Base-by-base conservation (phyloP, 2,797 vertebrate genomes). In the Poeciliopsis presidionis region DNA sequence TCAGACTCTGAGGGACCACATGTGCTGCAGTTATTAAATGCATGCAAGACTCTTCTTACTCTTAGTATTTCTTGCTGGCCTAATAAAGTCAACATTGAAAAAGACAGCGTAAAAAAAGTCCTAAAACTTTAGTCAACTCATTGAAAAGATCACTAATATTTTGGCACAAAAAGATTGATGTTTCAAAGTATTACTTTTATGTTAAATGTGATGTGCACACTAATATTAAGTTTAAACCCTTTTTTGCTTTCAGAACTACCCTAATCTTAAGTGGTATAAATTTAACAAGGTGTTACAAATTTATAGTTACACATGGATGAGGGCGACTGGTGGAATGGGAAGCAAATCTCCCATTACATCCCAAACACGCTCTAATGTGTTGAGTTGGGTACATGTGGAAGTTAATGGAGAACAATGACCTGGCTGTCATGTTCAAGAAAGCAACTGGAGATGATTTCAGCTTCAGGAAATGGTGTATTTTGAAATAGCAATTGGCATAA, bases 11-110 rank as follows among this genome's bases (percentile, higher is more conserved):
- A 87, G 67, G 84, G 82, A 33, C 41, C 74, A 51, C 85, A 86
- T 85, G 85, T 81, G 82, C 76, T 80, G 74, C 72, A 82, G 83
- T 85, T 84, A 78, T 87, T 86, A 76, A 79, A 73, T 76, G 74
- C 73, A 46, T 78, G 85, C 84, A 75, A 73, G 59, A n/a, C 13
- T 80, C 73, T 30, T 83, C 80, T 71, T 47, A 43, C 25, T 61
- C 65, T 76, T 43, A 76, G 57, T 25, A 12, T 74, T 76, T 72
- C 36, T 67, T 59, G 45, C 72, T 0, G 13, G 18, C 28, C 73
- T 30, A 20, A 67, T 53, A 67, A 22, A 67, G 61, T 39, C 9
- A 73, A 53, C 36, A 12, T 53, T 46, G 13, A n/a, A 45, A 45
- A 33, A 51, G 1, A 39, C 33, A 22, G 33, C 39, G 1, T 16